These are phyloP conservation scores for Gila robusta DNA, from an alignment of 2,797 vertebrate species.

Conservation along the genomic window DNA sequence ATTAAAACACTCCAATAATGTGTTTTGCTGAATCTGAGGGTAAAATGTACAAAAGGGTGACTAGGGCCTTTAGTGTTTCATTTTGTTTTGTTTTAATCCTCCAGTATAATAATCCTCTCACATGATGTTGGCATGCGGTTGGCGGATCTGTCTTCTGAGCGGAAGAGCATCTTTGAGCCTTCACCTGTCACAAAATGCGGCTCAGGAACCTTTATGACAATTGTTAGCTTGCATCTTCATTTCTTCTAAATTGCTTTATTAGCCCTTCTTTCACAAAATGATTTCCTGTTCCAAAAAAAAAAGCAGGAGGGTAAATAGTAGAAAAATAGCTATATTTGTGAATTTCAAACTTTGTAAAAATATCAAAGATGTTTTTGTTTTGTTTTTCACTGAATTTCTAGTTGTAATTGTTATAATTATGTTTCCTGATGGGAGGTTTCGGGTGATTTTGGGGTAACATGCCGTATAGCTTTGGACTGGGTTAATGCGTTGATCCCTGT, in stretches of 20 bases:
- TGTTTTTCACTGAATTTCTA: slow-evolving; percentile 80
- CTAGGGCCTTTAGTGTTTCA: background rate
- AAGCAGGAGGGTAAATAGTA: slow-evolving; percentile 68
- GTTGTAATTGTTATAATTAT: slow-evolving; percentile 72
- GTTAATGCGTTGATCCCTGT: slow-evolving; percentile 74
- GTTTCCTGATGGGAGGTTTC: slow-evolving; percentile 41
- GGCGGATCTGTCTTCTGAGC: slow-evolving; percentile 62
- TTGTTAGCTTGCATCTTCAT: slow-evolving; percentile 16
- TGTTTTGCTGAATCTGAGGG: background rate
- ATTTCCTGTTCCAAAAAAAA: slow-evolving; percentile 68
- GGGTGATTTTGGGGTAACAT: slow-evolving; percentile 19
- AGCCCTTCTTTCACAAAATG: slow-evolving; percentile 56
- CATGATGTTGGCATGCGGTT: slow-evolving; percentile 23
- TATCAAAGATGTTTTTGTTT: slow-evolving; percentile 59
- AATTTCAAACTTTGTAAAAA: slow-evolving; percentile 81
- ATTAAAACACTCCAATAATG: background rate
- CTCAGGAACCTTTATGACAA: slow-evolving; percentile 55
- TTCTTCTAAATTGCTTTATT: slow-evolving; percentile 9
- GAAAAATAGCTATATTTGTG: slow-evolving; percentile 81
- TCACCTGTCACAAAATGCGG: slow-evolving; percentile 45
- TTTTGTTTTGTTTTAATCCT: slow-evolving; percentile 22
- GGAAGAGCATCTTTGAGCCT: slow-evolving; percentile 70
- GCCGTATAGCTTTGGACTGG: slow-evolving; percentile 49
- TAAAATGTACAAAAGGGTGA: background rate
- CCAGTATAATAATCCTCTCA: slow-evolving; percentile 8